These are phyloP conservation scores for Abrostola tripartita DNA, from an alignment of 2,888 invertebrate species.

Conservation along the genomic window DNA sequence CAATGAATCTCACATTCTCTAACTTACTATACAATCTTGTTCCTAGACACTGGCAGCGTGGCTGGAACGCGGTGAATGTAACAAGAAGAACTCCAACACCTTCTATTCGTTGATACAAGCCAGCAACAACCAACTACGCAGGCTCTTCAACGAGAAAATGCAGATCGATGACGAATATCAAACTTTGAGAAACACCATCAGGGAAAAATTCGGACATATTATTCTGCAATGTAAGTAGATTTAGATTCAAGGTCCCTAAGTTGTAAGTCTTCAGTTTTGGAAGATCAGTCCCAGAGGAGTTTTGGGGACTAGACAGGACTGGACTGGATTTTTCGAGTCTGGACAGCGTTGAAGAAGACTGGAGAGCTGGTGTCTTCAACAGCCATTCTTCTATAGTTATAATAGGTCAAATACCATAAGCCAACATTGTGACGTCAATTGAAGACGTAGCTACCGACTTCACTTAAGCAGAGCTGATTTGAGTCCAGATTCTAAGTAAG, in stretches of 20 bases:
- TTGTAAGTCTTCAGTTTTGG: not conserved
- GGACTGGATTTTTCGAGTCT: no score
- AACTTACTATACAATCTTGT: not conserved
- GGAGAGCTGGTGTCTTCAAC: no score
- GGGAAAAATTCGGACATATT: slow-evolving; percentile 94
- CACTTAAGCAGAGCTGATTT: no score
- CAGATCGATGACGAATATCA: slow-evolving; percentile 95
- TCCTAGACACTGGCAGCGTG: slow-evolving; percentile 93
- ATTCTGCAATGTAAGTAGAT: slow-evolving; percentile 95
- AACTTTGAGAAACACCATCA: slow-evolving; percentile 92
- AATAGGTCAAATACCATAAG: no score
- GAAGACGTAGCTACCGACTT: no score
- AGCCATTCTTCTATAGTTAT: no score
- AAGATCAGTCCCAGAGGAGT: not conserved
- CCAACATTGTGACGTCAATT: no score
- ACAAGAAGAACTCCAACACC: slow-evolving; percentile 94
- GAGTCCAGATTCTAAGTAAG: no score
- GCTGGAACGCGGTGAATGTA: slow-evolving; percentile 97
- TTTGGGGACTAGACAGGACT: not conserved
- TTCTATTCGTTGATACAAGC: slow-evolving; percentile 98
- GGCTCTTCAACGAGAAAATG: slow-evolving; percentile 95
- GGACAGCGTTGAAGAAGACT: no score
- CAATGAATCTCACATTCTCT: not conserved
- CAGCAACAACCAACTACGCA: slow-evolving; percentile 95
- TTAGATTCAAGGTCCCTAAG: not conserved